Evolutionary conservation across 2,888 invertebrate species (phyloP), one percentile per base, ranked within the genome.

Genomic region (Lacanobia oleracea): DNA sequence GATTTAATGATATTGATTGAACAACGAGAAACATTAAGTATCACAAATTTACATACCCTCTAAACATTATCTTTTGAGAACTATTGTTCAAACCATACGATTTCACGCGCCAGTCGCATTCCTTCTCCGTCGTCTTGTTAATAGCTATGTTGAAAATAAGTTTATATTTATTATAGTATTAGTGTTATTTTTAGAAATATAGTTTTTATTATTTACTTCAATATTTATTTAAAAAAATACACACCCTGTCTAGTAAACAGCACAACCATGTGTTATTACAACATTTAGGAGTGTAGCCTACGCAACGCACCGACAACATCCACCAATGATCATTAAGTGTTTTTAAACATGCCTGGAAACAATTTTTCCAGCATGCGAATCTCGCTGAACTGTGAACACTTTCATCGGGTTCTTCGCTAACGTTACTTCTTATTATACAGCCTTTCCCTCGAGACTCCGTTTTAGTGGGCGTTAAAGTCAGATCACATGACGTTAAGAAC

Each of bases 231-330:
- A 43, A 37, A 62, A 27, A 59, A 50, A 59, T 66, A 93, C 93
- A 86, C 88, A 95, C 94, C 94, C 86, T 87, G 72, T 94, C 92
- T 69, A 93, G 60, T 54, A 90, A 88, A 77, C 77, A 65, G 88
- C 95, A 95, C 75, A 90, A 88, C 70, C 66, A 84, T 87, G 86
- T 90, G 10, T 86, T 83, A 65, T 89, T 83, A 88, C 88, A 93
- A 66, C 72, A 84, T 43, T 87, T 84, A 21, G 94, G 93, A 14
- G 89, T 81, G 54, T 87, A 69, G 79, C 88, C 93, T 87, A 91
- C 91, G 88, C 93, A 95, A 93, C 92, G 92, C 92, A 95, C 94
- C 88, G 94, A 91, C 89, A 93, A 88, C 79, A 86, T 83, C 93
- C 94, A 95, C 10, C 91, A 50, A 72, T 77, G 67, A 75, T 94